These are phyloP conservation scores for Amyelois transitella DNA, from an alignment of 1,140 invertebrate species.

Conservation along the genomic window DNA sequence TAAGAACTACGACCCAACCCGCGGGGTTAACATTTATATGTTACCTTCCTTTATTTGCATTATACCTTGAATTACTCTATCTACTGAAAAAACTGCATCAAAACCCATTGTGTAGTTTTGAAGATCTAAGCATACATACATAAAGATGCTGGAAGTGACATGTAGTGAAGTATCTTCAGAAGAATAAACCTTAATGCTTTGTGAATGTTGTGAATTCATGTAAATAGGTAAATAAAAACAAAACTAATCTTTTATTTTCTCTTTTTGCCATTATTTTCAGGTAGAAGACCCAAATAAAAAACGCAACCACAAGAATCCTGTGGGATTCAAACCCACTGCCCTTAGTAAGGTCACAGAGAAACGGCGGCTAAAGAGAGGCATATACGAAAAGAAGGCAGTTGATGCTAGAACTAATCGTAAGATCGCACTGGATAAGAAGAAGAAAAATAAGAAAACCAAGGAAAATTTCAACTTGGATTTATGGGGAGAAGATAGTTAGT, in stretches of 20 bases:
- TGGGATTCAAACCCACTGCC: constrained; percentile 50
- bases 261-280: constrained; percentile 32
- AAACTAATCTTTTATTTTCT: neutral
- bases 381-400: constrained; percentile 50
- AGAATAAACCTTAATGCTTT: no score
- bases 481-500: constrained; percentile 58
- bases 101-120: no score
- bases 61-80: no score
- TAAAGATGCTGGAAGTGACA: no score
- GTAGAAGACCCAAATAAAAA: constrained; percentile 75
- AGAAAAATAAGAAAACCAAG: constrained; percentile 39
- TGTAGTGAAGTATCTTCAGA: no score
- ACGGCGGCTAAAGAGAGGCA: constrained; percentile 43
- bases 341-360: constrained; percentile 56
- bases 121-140: no score
- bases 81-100: no score
- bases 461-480: constrained; percentile 58
- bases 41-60: no score
- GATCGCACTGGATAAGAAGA: constrained; percentile 46
- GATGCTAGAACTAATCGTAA: constrained; percentile 53
- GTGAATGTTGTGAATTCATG: no score
- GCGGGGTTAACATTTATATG: no score
- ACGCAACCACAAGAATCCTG: constrained; percentile 70
- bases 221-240: no score
- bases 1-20: no score